Base-by-base conservation (phyloP, 2,888 invertebrate genomes). In the Anticlea derivata region DNA sequence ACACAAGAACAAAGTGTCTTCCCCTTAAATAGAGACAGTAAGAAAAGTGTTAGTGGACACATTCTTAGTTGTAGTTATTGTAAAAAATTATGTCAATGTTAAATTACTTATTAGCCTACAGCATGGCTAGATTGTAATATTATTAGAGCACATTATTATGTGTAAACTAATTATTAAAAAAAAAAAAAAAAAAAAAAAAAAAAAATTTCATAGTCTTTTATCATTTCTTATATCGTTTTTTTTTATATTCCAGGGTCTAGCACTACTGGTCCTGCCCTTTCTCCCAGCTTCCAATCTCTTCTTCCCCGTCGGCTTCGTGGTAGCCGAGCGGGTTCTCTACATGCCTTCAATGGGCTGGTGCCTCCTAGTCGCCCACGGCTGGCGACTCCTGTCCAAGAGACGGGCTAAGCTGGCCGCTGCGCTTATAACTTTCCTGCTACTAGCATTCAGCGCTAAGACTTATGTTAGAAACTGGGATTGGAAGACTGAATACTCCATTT, bases 311-410 rank as follows among this genome's bases (percentile, higher is more conserved):
- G 99, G 99, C 1, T 99, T 99, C 84, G 99, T 99, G 55, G 95
- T 99, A 22, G 99, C 99, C 1, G 99, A 99, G 86, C 92, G 98
- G 62, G 96, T 99, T 34, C 92, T 99, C 2, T 99, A 99, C 85
- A 97, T 98, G 92, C 99, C 99, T 0, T 98, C 98, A 7, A 98
- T 99, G 98, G 99, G 99, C 41, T 98, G 97, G 92, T 98, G 98
- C 75, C 93, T 99, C 81, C 91, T 99, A 12, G 93, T 98, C 1
- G 97, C 97, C 1, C 96, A 96, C 70, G 97, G 97, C 24, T 97
- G 94, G 94, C 92, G 94, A 58, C 86, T 95, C 50, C 73, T 95
- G 20, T 92, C 93, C 39, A 93, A 94, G 70, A 94, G 92, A 72
- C 91, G 92, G 67, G 93, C 92, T 49, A 93, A 93, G 64, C 92